A percentile compares a stretch with the other conserved stretches of the same genome.
These are phyloP conservation scores for Apamea sordens DNA, from an alignment of 2,888 invertebrate species.

Conservation along the genomic window DNA sequence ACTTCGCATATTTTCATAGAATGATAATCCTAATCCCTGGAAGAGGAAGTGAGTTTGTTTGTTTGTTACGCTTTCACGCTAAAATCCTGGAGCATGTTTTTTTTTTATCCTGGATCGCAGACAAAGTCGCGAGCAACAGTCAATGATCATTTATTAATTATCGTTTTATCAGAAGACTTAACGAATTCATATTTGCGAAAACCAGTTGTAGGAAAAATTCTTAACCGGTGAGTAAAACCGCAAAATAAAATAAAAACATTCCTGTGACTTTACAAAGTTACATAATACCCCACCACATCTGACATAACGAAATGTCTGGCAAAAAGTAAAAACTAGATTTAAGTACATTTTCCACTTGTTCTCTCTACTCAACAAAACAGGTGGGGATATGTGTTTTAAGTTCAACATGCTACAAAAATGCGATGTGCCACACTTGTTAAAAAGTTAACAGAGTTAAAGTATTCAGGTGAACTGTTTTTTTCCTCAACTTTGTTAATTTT, in stretches of 20 bases:
- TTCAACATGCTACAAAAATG: slow-evolving; percentile 10
- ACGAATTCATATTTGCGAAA: neutral
- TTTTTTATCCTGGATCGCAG: neutral
- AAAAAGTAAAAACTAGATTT: slow-evolving; percentile 19
- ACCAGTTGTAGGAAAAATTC: no score
- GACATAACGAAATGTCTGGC: slow-evolving; percentile 7
- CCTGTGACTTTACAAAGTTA: neutral
- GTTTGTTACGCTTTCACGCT: neutral
- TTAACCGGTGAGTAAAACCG: neutral
- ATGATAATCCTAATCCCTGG: neutral
- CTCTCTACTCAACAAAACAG: slow-evolving; percentile 4
- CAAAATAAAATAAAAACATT: neutral
- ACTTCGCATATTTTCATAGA: neutral
- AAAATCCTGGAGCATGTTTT: no score
- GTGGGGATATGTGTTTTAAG: slow-evolving; percentile 7
- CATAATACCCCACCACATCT: neutral
- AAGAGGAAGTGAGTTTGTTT: neutral
- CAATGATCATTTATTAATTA: neutral
- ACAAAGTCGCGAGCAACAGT: neutral
- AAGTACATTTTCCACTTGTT: neutral
- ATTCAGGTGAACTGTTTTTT: slow-evolving; percentile 10
- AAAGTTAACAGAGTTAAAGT: slow-evolving; percentile 19
- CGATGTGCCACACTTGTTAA: slow-evolving; percentile 9
- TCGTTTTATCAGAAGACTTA: neutral
- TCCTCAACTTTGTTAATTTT: neutral